phyloP scores from a whole-genome alignment of 2,888 invertebrate genomes.

The Drosophila recens region DNA sequence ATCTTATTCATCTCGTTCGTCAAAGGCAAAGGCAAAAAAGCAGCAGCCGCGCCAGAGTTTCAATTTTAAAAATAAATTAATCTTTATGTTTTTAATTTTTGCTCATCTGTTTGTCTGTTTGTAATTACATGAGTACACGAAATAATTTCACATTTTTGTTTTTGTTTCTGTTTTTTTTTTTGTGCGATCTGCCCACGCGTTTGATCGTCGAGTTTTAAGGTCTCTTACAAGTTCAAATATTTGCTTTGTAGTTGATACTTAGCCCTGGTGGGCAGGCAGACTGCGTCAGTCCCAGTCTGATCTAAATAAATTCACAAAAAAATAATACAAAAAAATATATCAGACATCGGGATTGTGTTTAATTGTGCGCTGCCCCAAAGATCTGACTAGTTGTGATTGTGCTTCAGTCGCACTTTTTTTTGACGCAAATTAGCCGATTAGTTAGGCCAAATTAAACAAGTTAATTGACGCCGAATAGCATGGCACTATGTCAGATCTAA shows the following conservation, averaged over 20 bases:
- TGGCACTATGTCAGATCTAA: constrained; percentile 22
- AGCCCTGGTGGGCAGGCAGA: constrained; percentile 32
- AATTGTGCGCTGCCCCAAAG: constrained; percentile 57
- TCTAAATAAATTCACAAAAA: constrained; percentile 23
- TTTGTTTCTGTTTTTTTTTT: constrained; percentile 2
- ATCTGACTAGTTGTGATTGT: constrained; percentile 51
- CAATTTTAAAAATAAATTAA: constrained; percentile 39
- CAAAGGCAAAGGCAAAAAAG: constrained; percentile 26
- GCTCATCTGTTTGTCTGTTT: constrained; percentile 57
- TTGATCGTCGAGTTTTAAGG: constrained; percentile 65
- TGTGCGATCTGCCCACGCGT: constrained; percentile 43
- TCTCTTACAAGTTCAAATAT: constrained; percentile 73
- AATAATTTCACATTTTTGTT: constrained; percentile 67
- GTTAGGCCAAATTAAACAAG: constrained; percentile 68
- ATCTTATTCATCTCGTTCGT: constrained; percentile 11
- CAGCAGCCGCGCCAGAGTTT: constrained; percentile 14
- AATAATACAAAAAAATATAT: constrained; percentile 7
- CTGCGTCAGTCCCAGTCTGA: constrained; percentile 45
- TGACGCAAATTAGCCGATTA: constrained; percentile 73
- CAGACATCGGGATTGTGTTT: constrained; percentile 43
- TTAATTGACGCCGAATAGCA: constrained; percentile 56
- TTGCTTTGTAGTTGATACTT: constrained; percentile 71
- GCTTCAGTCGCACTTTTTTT: constrained; percentile 47
- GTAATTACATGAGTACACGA: constrained; percentile 72
- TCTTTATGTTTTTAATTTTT: constrained; percentile 67